Conservation (phyloP, 2,888 invertebrate genomes). For the Orthosia gracilis region DNA sequence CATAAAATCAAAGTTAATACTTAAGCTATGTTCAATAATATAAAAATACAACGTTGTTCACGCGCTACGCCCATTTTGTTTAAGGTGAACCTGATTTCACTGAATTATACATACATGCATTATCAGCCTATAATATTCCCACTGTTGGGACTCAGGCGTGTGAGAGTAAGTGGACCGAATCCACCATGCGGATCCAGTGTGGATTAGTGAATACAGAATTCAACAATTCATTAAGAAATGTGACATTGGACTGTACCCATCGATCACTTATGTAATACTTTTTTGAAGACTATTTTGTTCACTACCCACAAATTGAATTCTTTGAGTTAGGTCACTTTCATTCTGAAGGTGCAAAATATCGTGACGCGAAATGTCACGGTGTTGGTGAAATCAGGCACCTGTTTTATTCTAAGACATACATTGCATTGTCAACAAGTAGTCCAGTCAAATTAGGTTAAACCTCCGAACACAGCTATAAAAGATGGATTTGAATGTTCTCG, state of each 20-base stretch:
- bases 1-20: constrained; percentile 55
- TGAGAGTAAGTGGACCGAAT: background rate
- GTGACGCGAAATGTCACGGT: background rate
- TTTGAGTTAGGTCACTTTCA: too few relatives aligned
- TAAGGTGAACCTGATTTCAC: constrained; percentile 43
- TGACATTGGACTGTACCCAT: too few relatives aligned
- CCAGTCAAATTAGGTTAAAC: background rate
- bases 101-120: constrained; percentile 5
- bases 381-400: constrained; percentile 40
- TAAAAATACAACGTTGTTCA: constrained; percentile 59
- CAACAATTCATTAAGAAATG: too few relatives aligned
- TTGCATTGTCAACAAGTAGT: background rate
- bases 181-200: background rate
- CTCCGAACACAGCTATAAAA: background rate
- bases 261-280: too few relatives aligned
- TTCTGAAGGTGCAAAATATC: too few relatives aligned
- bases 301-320: too few relatives aligned
- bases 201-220: background rate
- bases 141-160: background rate
- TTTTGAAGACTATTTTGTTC: too few relatives aligned
- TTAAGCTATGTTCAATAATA: constrained; percentile 56
- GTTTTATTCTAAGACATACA: background rate
- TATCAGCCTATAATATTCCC: background rate
- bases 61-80: constrained; percentile 13
- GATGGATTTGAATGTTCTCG: background rate